Evolutionary conservation across 2,113 vertebrate species (phyloP).

Genomic region (Oncorhynchus mykiss): DNA sequence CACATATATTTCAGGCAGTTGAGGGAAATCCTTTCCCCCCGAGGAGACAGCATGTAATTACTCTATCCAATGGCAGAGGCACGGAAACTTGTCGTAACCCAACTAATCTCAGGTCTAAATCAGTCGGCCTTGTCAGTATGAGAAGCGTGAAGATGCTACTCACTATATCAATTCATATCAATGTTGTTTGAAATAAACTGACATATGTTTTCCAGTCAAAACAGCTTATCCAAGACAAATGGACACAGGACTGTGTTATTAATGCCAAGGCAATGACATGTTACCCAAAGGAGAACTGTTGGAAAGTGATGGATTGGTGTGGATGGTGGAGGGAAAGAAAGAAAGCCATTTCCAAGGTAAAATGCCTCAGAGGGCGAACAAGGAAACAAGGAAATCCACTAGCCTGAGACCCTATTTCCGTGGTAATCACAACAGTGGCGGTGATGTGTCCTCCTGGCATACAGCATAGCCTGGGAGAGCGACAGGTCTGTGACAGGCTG

Average conservation of each 20-base stretch:
- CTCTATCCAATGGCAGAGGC: slow-evolving; percentile 12
- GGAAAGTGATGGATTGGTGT: not conserved
- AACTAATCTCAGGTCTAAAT: slow-evolving; percentile 25
- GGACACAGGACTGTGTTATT: no score
- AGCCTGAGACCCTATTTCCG: slow-evolving; percentile 12
- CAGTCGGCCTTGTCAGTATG: slow-evolving; percentile 5
- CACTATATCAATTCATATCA: slow-evolving; percentile 7
- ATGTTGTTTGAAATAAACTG: no score
- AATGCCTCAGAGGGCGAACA: not conserved
- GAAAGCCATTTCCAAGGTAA: not conserved
- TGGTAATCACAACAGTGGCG: slow-evolving; percentile 31
- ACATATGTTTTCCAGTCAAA: not conserved
- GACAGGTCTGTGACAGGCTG: slow-evolving; percentile 64
- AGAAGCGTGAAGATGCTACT: not conserved
- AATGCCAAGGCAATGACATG: no score
- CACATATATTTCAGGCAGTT: slow-evolving; percentile 28
- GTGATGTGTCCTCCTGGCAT: slow-evolving; percentile 41
- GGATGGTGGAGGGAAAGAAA: not conserved
- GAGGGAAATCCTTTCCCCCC: slow-evolving; percentile 27
- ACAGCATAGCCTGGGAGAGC: slow-evolving; percentile 47
- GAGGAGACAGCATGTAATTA: slow-evolving; percentile 28
- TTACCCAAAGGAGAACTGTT: not conserved
- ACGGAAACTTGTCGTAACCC: slow-evolving; percentile 18
- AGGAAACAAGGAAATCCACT: slow-evolving; percentile 10
- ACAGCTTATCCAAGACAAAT: not conserved